These are phyloP conservation scores for Pelusios castaneus DNA, from an alignment of 2,113 vertebrate genomes.

Conservation along the genomic window DNA sequence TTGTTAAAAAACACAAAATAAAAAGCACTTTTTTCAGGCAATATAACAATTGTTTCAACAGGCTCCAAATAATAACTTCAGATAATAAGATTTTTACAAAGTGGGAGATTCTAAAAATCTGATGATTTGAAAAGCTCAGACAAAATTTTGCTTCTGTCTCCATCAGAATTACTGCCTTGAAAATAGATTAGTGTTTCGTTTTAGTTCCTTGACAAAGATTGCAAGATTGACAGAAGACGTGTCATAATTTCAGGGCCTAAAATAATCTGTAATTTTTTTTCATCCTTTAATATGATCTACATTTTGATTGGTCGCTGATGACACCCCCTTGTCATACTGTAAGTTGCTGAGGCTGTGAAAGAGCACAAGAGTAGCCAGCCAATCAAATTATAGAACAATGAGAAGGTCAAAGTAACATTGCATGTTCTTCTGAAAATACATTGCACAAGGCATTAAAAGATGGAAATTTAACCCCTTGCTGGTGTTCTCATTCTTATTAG, in stretches of 20 bases:
- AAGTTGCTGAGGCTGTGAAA: slow-evolving; percentile 60
- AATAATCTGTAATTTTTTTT: neutral
- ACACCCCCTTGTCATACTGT: slow-evolving; percentile 17
- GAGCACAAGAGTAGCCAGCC: neutral
- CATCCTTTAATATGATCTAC: neutral
- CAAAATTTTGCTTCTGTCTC: neutral
- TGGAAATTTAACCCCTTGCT: slow-evolving; percentile 70
- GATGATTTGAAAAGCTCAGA: neutral
- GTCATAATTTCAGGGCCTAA: neutral
- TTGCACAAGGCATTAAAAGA: neutral
- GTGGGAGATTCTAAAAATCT: neutral
- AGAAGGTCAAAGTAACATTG: slow-evolving; percentile 51
- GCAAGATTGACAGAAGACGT: neutral
- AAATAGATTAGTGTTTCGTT: neutral
- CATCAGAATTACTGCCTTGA: neutral
- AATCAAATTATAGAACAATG: slow-evolving; percentile 58
- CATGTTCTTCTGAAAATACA: slow-evolving; percentile 46
- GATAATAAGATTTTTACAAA: neutral
- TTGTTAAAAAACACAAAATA: slow-evolving; percentile 55
- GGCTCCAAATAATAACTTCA: slow-evolving; percentile 15
- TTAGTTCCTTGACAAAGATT: neutral
- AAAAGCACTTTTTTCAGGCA: neutral
- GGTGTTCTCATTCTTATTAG: slow-evolving; percentile 3
- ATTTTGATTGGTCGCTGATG: slow-evolving; percentile 41
- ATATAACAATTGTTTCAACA: slow-evolving; percentile 61